Evolutionary conservation across 2,113 vertebrate genomes (phyloP), one percentile per base, ranked within the genome.

Genomic region (Zingel zingel): DNA sequence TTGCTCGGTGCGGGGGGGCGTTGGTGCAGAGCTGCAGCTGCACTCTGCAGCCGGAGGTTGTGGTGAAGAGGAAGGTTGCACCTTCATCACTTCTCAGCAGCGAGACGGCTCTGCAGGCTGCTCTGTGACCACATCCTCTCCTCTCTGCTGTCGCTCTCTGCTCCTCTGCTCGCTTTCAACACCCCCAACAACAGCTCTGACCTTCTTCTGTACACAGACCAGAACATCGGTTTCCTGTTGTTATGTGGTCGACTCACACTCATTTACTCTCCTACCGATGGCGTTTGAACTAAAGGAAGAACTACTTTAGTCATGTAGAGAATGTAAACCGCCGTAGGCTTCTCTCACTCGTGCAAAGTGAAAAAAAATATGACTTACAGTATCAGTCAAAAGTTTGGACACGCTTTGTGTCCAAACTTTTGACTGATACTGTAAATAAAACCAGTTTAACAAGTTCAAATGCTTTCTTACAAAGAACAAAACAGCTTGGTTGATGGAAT

Each of bases 61-160:
- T 15, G 91, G 91, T 79, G 6, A 88, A 70, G 73, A 10, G 56
- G 84, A 79, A 79, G 76, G 69, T 71, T 74, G 61, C 82, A 56
- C 25, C 73, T 56, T 3, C 0, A 1, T 36, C 1, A n/a, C 86
- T 90, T 89, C 82, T 88, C 73, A 48, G 83, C 71, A 68, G 13
- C 5, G 61, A 47, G 67, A 47, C 6, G 3, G 4, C 53, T 57
- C 9, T 82, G 80, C 84, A 82, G 64, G 73, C 61, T 53, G 79
- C 84, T 79, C 68, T 54, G 82, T 11, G 72, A 93, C 94, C 94
- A 94, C 94, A 89, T 94, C 94, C 94, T 90, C 80, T 68, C 54
- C 69, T 58, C 69, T 58, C 33, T 59, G 73, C 72, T 81, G 61
- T 30, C 10, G 68, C 63, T 74, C 50, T 73, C 18, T 23, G 33